phyloP scores from a whole-genome alignment of 2,797 vertebrate genomes.

The Rhinichthys osculus region DNA sequence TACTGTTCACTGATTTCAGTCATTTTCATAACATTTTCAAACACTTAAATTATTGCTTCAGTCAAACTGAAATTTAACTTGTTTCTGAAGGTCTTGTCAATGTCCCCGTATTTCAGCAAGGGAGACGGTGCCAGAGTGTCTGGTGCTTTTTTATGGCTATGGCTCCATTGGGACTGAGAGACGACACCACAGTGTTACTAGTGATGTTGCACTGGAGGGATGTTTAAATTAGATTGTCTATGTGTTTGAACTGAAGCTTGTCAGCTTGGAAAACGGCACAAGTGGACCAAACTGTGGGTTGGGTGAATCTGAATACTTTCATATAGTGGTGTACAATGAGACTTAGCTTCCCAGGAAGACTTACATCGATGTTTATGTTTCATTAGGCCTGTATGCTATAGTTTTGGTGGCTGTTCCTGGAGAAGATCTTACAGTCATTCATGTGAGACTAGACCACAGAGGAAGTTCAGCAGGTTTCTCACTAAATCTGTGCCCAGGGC shows the following conservation, averaged over 20 bases:
- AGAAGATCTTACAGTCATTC: slow-evolving; percentile 24
- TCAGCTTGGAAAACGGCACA: slow-evolving; percentile 23
- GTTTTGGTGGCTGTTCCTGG: slow-evolving; percentile 45
- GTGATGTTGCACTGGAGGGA: slow-evolving; percentile 11
- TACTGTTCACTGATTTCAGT: neutral
- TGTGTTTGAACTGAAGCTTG: slow-evolving; percentile 20
- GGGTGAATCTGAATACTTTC: slow-evolving; percentile 25
- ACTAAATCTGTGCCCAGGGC: slow-evolving; percentile 42
- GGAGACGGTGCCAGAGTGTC: slow-evolving; percentile 5
- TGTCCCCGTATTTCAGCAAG: neutral
- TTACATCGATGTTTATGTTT: slow-evolving; percentile 28
- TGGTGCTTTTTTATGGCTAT: slow-evolving; percentile 11
- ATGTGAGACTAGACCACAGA: slow-evolving; percentile 47
- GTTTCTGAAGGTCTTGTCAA: slow-evolving; percentile 1
- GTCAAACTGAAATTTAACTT: neutral
- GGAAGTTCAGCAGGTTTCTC: slow-evolving; percentile 45
- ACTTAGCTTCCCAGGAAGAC: neutral
- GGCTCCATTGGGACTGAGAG: neutral
- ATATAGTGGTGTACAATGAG: neutral
- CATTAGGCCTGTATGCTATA: slow-evolving; percentile 11
- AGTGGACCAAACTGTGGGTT: slow-evolving; percentile 25
- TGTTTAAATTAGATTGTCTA: slow-evolving; percentile 34
- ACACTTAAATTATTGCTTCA: neutral
- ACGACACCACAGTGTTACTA: slow-evolving; percentile 7
- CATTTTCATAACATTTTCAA: neutral